Evolutionary conservation across 1,140 invertebrate genomes (phyloP), one percentile per base, ranked within the genome.

Genomic region (Megalonaias nervosa): DNA sequence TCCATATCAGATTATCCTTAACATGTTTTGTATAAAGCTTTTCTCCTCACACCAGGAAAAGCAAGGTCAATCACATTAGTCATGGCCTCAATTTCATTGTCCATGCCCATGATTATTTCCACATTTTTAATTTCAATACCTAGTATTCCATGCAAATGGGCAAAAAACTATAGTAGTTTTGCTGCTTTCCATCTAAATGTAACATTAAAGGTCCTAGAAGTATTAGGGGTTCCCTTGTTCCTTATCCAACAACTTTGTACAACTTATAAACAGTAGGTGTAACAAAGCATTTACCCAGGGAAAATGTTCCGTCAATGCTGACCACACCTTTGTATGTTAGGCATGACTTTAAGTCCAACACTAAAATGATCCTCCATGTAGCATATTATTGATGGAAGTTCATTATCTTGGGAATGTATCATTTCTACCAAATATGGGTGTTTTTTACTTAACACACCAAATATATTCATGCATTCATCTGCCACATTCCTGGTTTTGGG

Each of bases 11-110:
- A 55, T 71, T 81, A 31, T 77, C 80, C 31, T 81, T 81, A 5
- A 81, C 55, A 68, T 81, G 80, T 56, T 77, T 81, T 14, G 71
- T 75, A 26, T 71, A 81, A 23, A 81, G 38, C 2, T 31, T 19
- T 23, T 67, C 73, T 57, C 1, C 5, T 62, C 1, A 57, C 65
- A 6, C n/a, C 26, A 19, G 75, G 62, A 62, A 75, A 77, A 12
- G 68, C 58, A n/a, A 56, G 59, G 67, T 78, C 62, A n/a, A 81
- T 77, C 2, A 73, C 75, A 15, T 81, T 74, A 23, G 70, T 73
- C 19, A 78, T 38, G 12, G 71, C 75, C 61, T 74, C 26, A 26
- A 26, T 81, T 67, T 81, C 75, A n/a, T 81, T 71, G 62, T 81
- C 79, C 16, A 38, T 72, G 0, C 74, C 79, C 11, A 79, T 65